phyloP scores from a whole-genome alignment of 2,888 invertebrate species.

The Strigamia crassipes region DNA sequence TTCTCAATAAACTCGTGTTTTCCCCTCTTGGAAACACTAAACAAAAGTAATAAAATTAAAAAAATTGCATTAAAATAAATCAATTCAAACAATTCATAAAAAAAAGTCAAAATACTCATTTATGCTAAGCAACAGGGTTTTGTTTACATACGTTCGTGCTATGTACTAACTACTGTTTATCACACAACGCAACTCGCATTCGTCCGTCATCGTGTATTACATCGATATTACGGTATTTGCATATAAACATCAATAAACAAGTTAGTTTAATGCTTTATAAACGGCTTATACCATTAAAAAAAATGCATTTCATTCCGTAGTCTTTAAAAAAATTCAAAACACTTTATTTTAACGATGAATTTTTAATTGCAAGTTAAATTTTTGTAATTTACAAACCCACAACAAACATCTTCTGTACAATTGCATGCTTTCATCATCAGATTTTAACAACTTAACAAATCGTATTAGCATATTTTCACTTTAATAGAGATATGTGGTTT shows the following conservation, averaged over 20 bases:
- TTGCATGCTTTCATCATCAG: constrained; percentile 2
- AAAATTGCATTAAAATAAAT: background rate
- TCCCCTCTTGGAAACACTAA: background rate
- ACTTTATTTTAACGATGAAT: background rate
- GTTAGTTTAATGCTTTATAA: background rate
- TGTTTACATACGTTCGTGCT: background rate
- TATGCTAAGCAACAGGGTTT: constrained; percentile 27
- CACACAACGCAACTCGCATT: background rate
- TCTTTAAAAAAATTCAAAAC: background rate
- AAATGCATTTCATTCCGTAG: background rate
- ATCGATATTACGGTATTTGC: constrained; percentile 3
- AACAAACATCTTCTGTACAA: constrained; percentile 33
- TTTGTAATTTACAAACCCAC: constrained; percentile 34
- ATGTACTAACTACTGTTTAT: background rate
- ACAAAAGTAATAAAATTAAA: background rate
- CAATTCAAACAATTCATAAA: background rate
- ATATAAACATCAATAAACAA: background rate
- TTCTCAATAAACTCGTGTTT: background rate
- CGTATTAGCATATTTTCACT: background rate
- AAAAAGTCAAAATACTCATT: background rate
- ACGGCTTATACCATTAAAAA: background rate
- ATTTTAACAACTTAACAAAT: background rate
- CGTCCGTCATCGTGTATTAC: background rate
- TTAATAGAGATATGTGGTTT: constrained; percentile 5
- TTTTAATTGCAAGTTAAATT: constrained; percentile 38